Percentiles rank a stretch among this genome's conserved stretches.
phyloP scores from a whole-genome alignment of 2,113 vertebrate genomes.

The Calyptomena viridis region DNA sequence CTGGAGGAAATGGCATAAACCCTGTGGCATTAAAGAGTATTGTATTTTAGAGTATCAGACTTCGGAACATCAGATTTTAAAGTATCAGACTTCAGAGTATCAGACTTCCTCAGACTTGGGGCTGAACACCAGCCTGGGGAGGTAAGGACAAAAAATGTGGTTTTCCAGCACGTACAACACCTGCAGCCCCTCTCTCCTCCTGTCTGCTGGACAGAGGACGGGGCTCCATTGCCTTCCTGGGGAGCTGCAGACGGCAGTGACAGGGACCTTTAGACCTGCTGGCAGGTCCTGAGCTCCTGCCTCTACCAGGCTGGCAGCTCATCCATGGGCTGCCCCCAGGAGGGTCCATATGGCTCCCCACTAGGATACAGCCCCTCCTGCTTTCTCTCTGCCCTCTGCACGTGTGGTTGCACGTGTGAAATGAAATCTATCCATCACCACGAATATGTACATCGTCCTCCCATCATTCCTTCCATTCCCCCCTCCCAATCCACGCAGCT shows the following conservation, averaged over 20 bases:
- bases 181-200: not conserved
- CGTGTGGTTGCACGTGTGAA: accelerated
- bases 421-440: accelerated
- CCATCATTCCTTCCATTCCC: not conserved
- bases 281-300: not conserved
- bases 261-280: not conserved
- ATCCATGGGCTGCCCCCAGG: not conserved
- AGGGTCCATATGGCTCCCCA: not conserved
- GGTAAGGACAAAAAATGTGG: no score
- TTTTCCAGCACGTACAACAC: not conserved
- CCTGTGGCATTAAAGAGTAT: not conserved
- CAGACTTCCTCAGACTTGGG: not conserved
- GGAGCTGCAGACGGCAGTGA: accelerated
- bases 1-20: not conserved
- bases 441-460: accelerated
- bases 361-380: not conserved
- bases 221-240: accelerated
- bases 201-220: not conserved
- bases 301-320: not conserved
- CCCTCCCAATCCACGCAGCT: not conserved
- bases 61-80: not conserved
- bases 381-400: not conserved
- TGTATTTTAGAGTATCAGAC: not conserved
- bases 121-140: not conserved
- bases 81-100: not conserved